A percentile compares a stretch with the other conserved stretches of the same genome.
These are phyloP conservation scores for Nemoura dubitans DNA, from an alignment of 2,888 invertebrate genomes.

Conservation along the genomic window DNA sequence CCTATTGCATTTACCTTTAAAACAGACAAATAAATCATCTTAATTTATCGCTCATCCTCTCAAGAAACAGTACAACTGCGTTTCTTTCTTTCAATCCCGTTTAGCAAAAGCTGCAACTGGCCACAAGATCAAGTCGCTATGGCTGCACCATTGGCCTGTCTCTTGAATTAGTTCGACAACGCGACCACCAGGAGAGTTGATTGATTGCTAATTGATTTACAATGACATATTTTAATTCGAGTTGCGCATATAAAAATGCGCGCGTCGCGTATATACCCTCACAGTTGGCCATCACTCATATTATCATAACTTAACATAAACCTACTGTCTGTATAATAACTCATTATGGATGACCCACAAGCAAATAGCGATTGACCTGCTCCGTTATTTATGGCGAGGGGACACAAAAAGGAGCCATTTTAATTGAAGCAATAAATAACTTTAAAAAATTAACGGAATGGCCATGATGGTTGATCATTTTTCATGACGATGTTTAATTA, in stretches of 20 bases:
- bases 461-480: not conserved
- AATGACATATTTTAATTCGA: constrained; percentile 5
- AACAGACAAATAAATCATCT: not conserved
- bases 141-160: not conserved
- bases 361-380: not conserved
- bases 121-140: not conserved
- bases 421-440: not conserved
- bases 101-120: too few relatives aligned
- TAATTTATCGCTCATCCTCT: not conserved
- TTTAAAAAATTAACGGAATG: not conserved
- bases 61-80: not conserved
- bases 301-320: not conserved
- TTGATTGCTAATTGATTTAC: constrained; percentile 7
- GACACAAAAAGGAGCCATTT: not conserved
- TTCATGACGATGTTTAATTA: not conserved
- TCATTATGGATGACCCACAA: not conserved
- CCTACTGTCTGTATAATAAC: not conserved
- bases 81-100: not conserved
- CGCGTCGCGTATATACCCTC: too few relatives aligned
- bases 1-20: not conserved
- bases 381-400: not conserved
- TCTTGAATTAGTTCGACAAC: not conserved
- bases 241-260: not conserved
- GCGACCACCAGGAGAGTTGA: not conserved
- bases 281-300: not conserved